Evolutionary conservation across 1,140 invertebrate species (phyloP).

Genomic region (Scaptomyza pallida): DNA sequence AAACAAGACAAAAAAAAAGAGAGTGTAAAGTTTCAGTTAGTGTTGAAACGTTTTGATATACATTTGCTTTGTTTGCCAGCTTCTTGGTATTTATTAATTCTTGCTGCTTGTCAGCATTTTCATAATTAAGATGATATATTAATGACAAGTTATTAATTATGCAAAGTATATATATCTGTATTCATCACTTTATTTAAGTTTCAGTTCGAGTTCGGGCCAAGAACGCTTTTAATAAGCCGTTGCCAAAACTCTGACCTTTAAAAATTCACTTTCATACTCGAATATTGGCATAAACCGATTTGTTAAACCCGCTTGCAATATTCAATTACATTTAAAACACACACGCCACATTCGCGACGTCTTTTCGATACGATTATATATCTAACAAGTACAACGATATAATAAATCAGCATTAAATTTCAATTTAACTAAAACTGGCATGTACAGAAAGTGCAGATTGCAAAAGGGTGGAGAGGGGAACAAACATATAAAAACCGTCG

Average conservation of each 20-base stretch:
- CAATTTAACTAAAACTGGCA: constrained; percentile 11
- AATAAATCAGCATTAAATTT: constrained; percentile 33
- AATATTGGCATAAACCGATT: constrained; percentile 12
- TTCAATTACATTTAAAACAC: too few species aligned
- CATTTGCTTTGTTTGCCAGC: constrained; percentile 4
- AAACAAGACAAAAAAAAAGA: neutral
- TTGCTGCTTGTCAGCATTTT: constrained; percentile 21
- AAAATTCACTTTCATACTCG: constrained; percentile 45
- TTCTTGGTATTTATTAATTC: neutral
- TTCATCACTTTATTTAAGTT: constrained; percentile 30
- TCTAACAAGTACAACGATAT: constrained; percentile 10
- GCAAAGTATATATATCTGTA: constrained; percentile 48
- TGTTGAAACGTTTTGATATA: constrained; percentile 3
- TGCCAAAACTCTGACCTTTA: constrained; percentile 2
- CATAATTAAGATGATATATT: constrained; percentile 65
- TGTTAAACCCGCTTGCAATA: constrained; percentile 12
- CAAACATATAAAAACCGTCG: constrained; percentile 26
- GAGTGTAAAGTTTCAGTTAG: constrained; percentile 3
- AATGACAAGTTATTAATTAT: constrained; percentile 56
- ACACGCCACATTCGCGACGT: too few species aligned
- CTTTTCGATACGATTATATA: constrained; percentile 22
- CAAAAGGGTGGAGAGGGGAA: neutral
- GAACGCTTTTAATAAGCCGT: constrained; percentile 39
- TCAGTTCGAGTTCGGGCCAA: constrained; percentile 48
- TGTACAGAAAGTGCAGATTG: neutral